A percentile compares a stretch with the other conserved stretches of the same genome.
phyloP scores from a whole-genome alignment of 2,888 invertebrate species.

The Brachyptera risi region DNA sequence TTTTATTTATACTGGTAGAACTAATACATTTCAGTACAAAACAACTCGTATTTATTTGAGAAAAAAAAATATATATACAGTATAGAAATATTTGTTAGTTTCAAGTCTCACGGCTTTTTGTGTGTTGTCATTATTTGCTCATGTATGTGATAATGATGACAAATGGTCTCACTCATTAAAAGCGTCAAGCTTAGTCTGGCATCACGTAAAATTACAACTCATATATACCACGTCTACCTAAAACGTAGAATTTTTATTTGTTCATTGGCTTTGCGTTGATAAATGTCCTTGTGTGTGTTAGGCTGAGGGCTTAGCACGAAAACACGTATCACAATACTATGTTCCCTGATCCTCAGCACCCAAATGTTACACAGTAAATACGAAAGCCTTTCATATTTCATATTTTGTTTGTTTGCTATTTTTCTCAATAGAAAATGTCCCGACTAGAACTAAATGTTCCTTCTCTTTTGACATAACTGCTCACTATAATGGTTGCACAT shows the following conservation, averaged over 20 bases:
- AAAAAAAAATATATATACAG: no score
- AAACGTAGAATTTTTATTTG: constrained; percentile 16
- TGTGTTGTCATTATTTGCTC: no score
- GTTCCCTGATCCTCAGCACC: not conserved
- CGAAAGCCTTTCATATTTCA: constrained; percentile 20
- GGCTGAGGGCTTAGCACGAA: constrained; percentile 7
- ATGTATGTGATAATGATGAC: no score
- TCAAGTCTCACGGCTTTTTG: no score
- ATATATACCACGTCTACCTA: not conserved
- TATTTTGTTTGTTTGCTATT: constrained; percentile 17
- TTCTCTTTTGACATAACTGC: constrained; percentile 9
- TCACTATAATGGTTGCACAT: constrained; percentile 6
- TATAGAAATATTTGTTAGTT: no score
- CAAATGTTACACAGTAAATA: not conserved
- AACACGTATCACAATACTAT: not conserved
- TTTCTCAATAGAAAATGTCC: constrained; percentile 4
- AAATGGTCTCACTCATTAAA: constrained; percentile 12
- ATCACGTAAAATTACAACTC: not conserved
- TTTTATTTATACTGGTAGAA: no score
- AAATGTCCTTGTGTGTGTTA: constrained; percentile 13
- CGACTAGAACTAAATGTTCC: not conserved
- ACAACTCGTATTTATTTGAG: no score
- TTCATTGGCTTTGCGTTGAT: constrained; percentile 13
- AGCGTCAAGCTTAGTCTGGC: not conserved
- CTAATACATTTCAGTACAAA: no score